These are phyloP conservation scores for Syngnathus rostellatus DNA, from an alignment of 2,797 vertebrate genomes.

Conservation along the genomic window DNA sequence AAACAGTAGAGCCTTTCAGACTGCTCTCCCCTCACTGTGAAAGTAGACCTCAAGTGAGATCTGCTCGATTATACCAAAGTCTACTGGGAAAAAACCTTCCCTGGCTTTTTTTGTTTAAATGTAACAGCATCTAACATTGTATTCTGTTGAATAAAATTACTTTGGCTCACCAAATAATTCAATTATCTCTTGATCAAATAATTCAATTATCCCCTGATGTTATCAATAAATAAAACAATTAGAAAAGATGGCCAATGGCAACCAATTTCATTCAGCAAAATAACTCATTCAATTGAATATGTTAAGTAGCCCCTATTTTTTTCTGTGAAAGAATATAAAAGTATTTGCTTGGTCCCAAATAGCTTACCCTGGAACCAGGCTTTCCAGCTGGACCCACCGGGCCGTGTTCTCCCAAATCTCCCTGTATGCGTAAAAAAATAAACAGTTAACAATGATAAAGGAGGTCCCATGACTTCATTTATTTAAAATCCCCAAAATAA, in stretches of 20 bases:
- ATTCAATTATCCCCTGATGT: not conserved
- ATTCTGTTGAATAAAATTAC: not conserved
- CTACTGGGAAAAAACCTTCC: slow-evolving; percentile 33
- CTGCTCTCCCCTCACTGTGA: slow-evolving; percentile 65
- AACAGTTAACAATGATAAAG: not conserved
- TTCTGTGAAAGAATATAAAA: not conserved
- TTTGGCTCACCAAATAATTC: not conserved
- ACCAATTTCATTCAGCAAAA: not conserved
- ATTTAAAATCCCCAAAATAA: slow-evolving; percentile 5
- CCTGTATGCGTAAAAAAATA: slow-evolving; percentile 59
- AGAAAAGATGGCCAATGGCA: not conserved
- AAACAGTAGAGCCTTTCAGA: slow-evolving; percentile 82
- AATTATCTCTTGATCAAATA: not conserved
- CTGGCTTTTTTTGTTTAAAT: slow-evolving; percentile 4
- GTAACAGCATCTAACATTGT: not conserved
- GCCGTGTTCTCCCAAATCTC: slow-evolving; percentile 77
- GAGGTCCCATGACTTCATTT: not conserved
- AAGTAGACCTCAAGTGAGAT: slow-evolving; percentile 73
- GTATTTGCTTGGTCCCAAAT: not conserved
- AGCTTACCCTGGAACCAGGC: slow-evolving; percentile 82
- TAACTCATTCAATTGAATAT: not conserved
- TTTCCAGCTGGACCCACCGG: slow-evolving; percentile 77
- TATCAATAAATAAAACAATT: not conserved
- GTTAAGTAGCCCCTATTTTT: not conserved
- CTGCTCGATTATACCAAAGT: slow-evolving; percentile 55